Evolutionary conservation across 2,888 invertebrate species (phyloP), one percentile per base, ranked within the genome.

Genomic region (Malthinus flaveolus): DNA sequence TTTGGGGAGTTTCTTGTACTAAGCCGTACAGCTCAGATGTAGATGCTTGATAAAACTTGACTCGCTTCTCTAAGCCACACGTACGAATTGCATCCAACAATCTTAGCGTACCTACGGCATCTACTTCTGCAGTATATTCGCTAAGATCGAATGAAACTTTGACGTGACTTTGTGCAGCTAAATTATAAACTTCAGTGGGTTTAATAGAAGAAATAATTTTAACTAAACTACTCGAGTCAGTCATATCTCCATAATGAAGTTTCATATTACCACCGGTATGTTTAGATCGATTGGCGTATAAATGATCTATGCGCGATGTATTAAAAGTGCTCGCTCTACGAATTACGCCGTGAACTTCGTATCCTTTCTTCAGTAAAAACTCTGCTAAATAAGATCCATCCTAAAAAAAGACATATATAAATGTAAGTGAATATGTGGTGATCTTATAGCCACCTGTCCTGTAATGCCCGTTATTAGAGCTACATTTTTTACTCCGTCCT

Each of bases 311-410:
- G 60, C 99, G 85, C 3, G 89, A 89, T 0, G 99, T 99, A 78
- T 99, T 99, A 77, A 99, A 99, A 0, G 95, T 92, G 70, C 96
- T 96, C 0, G 97, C 90, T 31, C 99, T 83, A 11, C 99, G 83
- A 46, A 99, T 92, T 52, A 99, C 92, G 0, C 99, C 99, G 78
- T 99, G 98, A 0, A 99, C 93, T 71, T 90, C 87, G 75, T 98
- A 98, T 7, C 94, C 95, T 79, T 97, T 97, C 49, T 87, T 85
- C 12, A 98, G 81, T 1, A 98, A 82, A 63, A 98, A 88, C 79
- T 99, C 98, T 0, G 97, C 94, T 65, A 99, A 82, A 77, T 98
- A 99, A 0, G 97, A 98, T 1, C 98, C 98, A 86, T 99, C 98
- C 96, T 97, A 80, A 75, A 66, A 65, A 63, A 62, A 9, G 5